Base-by-base conservation (phyloP, 2,888 invertebrate species). In the Strigamia maritima region DNA sequence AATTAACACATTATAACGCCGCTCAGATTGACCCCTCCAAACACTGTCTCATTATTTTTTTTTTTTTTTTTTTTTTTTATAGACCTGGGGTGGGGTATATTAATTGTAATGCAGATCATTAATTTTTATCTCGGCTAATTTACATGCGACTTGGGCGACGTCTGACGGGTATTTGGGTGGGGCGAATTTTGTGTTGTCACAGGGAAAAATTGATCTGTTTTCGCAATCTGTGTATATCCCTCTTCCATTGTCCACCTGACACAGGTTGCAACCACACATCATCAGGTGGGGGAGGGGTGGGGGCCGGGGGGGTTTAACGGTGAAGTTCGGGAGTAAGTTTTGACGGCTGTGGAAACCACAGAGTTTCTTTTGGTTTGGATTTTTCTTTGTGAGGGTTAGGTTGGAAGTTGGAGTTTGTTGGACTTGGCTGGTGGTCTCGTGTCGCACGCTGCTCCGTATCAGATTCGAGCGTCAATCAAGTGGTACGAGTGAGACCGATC, bases 361-460 rank as follows among this genome's bases (percentile, higher is more conserved):
- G 28, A 14, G 26, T 24, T 28, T 26, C 70, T 12, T 70, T 16
- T 14, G 28, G 24, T 70, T 70, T 70, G 70, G 26, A 2, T n/a
- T 7, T 10, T 49, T 26, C 28, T 70, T 70, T 70, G 70, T 70
- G 12, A 26, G 1, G 14, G 70, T 70, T n/a, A 26, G 26, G 19
- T 19, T 19, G 54, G 19, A 35, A 54, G 19, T 19, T 54, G 19
- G 54, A 19, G 4, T 28, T 14, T 28, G 70, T 28, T 70, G 28
- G 26, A 70, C 70, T 70, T 28, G 70, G 70, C 70, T 28, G 70
- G 70, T 70, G 70, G 70, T 70, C 70, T 70, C 70, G 70, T 70
- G 70, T 70, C 70, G 70, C 70, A 70, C 70, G 70, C 70, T 70
- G 70, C 70, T 70, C n/a, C 70, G 26, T 70, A 70, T 70, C 70